A percentile compares a stretch with the other conserved stretches of the same genome.
Evolutionary conservation across 2,797 vertebrate species (phyloP).

Genomic region (Helarctos malayanus): DNA sequence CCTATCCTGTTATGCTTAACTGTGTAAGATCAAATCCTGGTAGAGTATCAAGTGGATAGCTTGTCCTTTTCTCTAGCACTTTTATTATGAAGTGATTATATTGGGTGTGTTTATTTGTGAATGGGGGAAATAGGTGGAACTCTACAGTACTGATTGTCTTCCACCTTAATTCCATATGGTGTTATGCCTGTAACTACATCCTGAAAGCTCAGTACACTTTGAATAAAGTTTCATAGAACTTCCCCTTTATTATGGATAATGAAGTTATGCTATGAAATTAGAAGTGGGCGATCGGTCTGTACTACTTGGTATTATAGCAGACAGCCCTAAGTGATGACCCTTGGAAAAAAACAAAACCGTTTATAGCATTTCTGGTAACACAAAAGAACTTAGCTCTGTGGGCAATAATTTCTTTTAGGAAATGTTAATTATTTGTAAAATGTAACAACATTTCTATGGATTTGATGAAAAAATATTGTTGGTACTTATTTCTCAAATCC

Average conservation of each 20-base stretch:
- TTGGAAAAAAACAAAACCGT: not conserved
- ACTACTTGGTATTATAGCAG: not conserved
- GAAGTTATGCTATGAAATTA: constrained; percentile 50
- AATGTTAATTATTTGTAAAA: constrained; percentile 53
- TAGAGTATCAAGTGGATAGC: not conserved
- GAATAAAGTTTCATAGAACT: constrained; percentile 39
- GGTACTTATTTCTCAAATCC: not conserved
- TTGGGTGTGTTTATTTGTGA: not conserved
- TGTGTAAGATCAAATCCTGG: not conserved
- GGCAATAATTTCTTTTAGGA: not conserved
- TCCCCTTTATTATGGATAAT: constrained; percentile 17
- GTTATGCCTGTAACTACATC: constrained; percentile 11
- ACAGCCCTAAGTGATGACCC: constrained; percentile 22
- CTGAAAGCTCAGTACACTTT: constrained; percentile 11
- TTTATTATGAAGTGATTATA: not conserved
- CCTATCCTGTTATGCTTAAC: not conserved
- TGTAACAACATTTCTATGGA: not conserved
- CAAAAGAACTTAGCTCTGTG: not conserved
- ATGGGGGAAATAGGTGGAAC: not conserved
- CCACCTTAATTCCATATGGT: not conserved
- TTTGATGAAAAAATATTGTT: constrained; percentile 1
- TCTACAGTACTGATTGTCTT: not conserved
- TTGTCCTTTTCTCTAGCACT: not conserved
- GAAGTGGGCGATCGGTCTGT: not conserved
- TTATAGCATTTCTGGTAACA: not conserved